Percentiles rank a stretch among this genome's conserved stretches.
These are phyloP conservation scores for Lycocerus yunnanus DNA, from an alignment of 2,888 invertebrate species.

Conservation along the genomic window DNA sequence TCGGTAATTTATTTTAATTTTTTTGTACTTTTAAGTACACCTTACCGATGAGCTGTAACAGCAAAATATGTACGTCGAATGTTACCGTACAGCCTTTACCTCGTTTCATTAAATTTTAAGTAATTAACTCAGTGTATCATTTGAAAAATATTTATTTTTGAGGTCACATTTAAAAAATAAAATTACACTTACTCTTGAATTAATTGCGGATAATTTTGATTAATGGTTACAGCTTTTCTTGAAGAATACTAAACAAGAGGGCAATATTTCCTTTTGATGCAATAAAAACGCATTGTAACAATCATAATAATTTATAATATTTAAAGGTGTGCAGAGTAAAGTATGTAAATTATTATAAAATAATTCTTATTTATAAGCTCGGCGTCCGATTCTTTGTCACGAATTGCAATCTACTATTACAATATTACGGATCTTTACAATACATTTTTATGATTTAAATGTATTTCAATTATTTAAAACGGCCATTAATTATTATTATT, in stretches of 20 bases:
- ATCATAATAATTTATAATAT: slow-evolving; percentile 13
- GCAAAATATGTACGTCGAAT: background rate
- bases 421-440: background rate
- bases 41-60: background rate
- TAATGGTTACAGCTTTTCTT: background rate
- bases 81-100: background rate
- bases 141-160: background rate
- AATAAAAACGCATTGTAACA: background rate
- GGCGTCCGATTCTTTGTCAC: slow-evolving; percentile 44
- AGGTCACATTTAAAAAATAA: background rate
- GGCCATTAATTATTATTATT: background rate
- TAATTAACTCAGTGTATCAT: background rate
- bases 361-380: slow-evolving; percentile 41
- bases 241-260: background rate
- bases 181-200: background rate
- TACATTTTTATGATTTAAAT: background rate
- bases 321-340: slow-evolving; percentile 15
- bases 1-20: background rate
- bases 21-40: background rate
- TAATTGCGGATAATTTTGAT: background rate
- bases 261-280: background rate
- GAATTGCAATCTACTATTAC: slow-evolving; percentile 33
- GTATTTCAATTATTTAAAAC: background rate
- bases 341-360: slow-evolving; percentile 32
- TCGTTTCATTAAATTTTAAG: background rate